Conservation (phyloP, 2,888 invertebrate species). For the Andricus quercusramuli region DNA sequence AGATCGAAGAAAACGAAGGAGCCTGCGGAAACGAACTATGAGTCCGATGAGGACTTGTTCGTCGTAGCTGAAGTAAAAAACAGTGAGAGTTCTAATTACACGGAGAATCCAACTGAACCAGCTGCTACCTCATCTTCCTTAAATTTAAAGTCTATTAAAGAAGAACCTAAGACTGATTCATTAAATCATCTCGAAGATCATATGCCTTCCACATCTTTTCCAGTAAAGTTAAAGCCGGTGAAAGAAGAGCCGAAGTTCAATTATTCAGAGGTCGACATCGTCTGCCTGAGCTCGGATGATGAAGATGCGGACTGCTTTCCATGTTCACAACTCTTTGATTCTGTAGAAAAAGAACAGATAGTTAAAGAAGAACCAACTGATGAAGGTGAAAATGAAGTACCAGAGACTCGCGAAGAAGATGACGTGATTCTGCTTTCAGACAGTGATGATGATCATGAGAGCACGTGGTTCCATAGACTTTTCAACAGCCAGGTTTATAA, state of each 20-base stretch:
- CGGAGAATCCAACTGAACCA: background rate
- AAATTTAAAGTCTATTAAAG: background rate
- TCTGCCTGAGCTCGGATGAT: conserved; percentile 75
- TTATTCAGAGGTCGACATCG: conserved; percentile 78
- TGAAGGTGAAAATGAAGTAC: background rate
- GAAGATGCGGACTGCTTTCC: conserved; percentile 81
- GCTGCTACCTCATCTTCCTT: background rate
- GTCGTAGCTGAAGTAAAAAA: background rate
- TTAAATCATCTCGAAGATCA: background rate
- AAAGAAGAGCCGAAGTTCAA: conserved; percentile 74
- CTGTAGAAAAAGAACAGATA: background rate
- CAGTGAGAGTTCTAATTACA: background rate
- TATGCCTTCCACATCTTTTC: conserved; percentile 3
- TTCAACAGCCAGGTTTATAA: conserved; percentile 33
- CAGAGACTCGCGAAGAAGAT: background rate
- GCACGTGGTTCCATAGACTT: conserved; percentile 13
- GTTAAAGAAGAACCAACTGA: background rate
- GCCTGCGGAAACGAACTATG: background rate
- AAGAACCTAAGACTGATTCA: background rate
- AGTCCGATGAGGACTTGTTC: background rate
- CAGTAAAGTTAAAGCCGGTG: conserved; percentile 62
- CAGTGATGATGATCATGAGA: conserved; percentile 15
- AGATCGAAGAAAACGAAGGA: conserved; percentile 27
- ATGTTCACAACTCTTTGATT: conserved; percentile 79
- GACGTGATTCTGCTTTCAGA: conserved; percentile 26